Conservation (phyloP, 2,888 invertebrate species). For the Diaphora mendica region DNA sequence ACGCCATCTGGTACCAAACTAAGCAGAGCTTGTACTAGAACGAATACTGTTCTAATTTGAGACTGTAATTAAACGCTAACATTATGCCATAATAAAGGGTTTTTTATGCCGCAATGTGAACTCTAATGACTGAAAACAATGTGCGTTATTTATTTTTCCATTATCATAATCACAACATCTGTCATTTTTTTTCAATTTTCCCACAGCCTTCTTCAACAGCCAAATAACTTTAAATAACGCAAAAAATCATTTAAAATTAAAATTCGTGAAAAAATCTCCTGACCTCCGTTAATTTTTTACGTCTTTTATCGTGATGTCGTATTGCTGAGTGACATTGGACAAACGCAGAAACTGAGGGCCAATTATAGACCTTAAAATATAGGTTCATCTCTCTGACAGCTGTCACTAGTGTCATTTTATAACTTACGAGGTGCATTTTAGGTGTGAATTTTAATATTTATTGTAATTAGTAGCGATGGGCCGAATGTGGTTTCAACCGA, state of each 20-base stretch:
- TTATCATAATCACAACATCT: constrained; percentile 10
- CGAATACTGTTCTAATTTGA: too few species aligned
- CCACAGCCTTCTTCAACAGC: constrained; percentile 16
- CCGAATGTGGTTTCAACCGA: too few species aligned
- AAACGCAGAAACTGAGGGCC: constrained; percentile 10
- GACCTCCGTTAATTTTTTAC: constrained; percentile 8
- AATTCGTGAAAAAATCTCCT: neutral
- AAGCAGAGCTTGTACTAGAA: too few species aligned
- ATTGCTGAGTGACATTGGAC: constrained; percentile 26
- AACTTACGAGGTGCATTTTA: too few species aligned
- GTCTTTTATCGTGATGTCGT: constrained; percentile 1
- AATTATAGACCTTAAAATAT: too few species aligned
- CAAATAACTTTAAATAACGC: constrained; percentile 8
- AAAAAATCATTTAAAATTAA: constrained; percentile 8
- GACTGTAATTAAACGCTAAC: too few species aligned
- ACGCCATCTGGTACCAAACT: too few species aligned
- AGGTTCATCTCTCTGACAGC: too few species aligned
- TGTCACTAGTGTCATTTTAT: too few species aligned
- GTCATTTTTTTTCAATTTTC: constrained; percentile 8
- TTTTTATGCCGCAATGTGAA: constrained; percentile 1
- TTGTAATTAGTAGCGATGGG: too few species aligned
- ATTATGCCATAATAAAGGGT: neutral
- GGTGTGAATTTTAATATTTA: too few species aligned
- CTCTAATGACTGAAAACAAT: constrained; percentile 16
- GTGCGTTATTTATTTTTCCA: constrained; percentile 19